These are phyloP conservation scores for Lerema accius DNA, from an alignment of 1,140 invertebrate genomes.

Conservation along the genomic window DNA sequence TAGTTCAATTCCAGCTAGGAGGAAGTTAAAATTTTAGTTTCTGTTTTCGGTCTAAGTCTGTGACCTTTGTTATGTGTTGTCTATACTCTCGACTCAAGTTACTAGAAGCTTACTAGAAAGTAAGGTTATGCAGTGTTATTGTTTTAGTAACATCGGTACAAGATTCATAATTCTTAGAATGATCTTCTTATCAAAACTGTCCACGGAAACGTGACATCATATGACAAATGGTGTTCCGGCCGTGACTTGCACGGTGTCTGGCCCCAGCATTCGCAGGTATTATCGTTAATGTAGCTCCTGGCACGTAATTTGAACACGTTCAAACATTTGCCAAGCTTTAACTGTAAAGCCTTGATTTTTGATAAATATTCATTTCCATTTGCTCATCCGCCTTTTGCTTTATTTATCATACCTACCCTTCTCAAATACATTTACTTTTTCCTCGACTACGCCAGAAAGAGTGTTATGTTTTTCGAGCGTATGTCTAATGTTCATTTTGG, in stretches of 20 bases:
- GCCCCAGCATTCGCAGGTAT: not conserved
- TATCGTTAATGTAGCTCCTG: not conserved
- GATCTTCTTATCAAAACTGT: not conserved
- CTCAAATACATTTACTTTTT: too few species aligned
- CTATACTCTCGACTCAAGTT: too few species aligned
- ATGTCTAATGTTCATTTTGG: too few species aligned
- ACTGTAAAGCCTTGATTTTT: not conserved
- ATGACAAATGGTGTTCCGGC: not conserved
- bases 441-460: too few species aligned
- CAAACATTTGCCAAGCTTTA: constrained; percentile 2
- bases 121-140: too few species aligned
- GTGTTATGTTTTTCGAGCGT: too few species aligned
- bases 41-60: too few species aligned
- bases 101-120: too few species aligned
- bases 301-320: constrained; percentile 2
- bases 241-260: not conserved
- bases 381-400: not conserved
- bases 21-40: too few species aligned
- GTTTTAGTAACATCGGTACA: too few species aligned
- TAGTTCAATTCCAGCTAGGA: too few species aligned
- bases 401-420: not conserved
- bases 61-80: too few species aligned
- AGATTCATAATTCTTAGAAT: not conserved
- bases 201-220: not conserved
- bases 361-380: not conserved